These are phyloP conservation scores for Orbicella faveolata DNA, from an alignment of 64 coral and sea anemone genomes.

Conservation along the genomic window DNA sequence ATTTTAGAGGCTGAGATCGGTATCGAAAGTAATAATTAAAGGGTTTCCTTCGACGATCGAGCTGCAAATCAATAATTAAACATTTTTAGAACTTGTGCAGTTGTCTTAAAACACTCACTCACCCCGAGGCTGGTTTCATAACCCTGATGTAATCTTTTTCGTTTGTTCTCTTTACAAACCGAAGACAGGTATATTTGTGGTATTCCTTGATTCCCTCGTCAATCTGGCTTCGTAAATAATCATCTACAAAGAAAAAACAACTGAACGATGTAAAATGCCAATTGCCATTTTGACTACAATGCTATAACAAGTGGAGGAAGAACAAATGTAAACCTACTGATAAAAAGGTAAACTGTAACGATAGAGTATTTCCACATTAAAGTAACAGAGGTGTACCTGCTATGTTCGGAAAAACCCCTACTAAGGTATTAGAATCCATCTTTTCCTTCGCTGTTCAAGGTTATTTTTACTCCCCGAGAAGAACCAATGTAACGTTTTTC, in stretches of 20 bases:
- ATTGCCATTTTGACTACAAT: background rate
- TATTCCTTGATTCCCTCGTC: constrained; percentile 69
- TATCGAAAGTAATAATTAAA: too few species aligned
- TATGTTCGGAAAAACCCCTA: too few species aligned
- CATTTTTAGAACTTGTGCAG: background rate
- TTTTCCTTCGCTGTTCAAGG: too few species aligned
- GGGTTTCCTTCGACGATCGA: too few species aligned
- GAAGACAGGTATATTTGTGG: constrained; percentile 79
- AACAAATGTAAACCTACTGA: background rate
- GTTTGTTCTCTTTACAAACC: constrained; percentile 63
- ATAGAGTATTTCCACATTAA: too few species aligned
- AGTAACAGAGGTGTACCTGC: too few species aligned
- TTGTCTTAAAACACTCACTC: background rate
- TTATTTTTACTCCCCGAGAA: too few species aligned
- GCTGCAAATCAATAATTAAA: too few species aligned
- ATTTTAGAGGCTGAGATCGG: too few species aligned
- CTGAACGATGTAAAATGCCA: background rate
- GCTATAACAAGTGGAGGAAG: background rate
- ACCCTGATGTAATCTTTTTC: constrained; percentile 77
- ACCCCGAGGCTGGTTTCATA: constrained; percentile 61
- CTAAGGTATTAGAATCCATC: too few species aligned
- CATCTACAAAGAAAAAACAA: constrained; percentile 35
- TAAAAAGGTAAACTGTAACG: too few species aligned
- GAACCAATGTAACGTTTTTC: too few species aligned
- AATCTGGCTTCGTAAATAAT: constrained; percentile 64